Evolutionary conservation across 23 tunicate species (phyloP).

Genomic region (Botrylloides violaceus): DNA sequence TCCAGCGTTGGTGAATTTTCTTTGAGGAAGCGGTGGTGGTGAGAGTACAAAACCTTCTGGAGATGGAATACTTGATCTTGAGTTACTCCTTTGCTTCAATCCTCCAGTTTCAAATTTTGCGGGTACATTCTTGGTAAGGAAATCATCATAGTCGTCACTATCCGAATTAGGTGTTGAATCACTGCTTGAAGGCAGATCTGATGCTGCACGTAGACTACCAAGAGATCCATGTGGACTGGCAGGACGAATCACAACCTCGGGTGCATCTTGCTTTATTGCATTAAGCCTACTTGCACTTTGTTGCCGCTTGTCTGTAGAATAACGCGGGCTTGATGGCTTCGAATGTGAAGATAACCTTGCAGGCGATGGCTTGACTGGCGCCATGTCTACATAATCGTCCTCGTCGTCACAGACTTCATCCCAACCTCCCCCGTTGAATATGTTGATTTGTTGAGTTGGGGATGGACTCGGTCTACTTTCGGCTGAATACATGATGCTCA

Average conservation of each 20-base stretch:
- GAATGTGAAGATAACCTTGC: background rate
- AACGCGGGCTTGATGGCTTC: background rate
- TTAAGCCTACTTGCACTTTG: background rate
- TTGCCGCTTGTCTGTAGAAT: background rate
- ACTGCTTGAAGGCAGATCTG: background rate
- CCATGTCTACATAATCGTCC: slow-evolving; percentile 42
- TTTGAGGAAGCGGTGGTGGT: slow-evolving; percentile 12
- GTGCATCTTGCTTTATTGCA: background rate
- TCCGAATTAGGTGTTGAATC: background rate
- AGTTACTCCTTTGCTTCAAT: background rate
- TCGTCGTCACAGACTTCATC: slow-evolving; percentile 38
- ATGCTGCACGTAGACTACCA: background rate
- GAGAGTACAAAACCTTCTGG: background rate
- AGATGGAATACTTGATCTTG: background rate
- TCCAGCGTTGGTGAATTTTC: slow-evolving; percentile 6
- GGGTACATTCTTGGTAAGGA: background rate
- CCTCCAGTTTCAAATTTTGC: background rate
- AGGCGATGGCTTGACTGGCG: slow-evolving; percentile 25
- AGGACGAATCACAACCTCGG: slow-evolving; percentile 4
- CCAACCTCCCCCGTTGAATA: slow-evolving; percentile 10
- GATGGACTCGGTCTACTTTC: background rate
- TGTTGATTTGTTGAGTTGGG: background rate
- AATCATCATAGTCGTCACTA: background rate
- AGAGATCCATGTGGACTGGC: slow-evolving; percentile 22
- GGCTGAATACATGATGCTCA: background rate